A percentile compares a stretch with the other conserved stretches of the same genome.
Evolutionary conservation across 2,797 vertebrate genomes (phyloP).

Genomic region (Alfaro cultratus): DNA sequence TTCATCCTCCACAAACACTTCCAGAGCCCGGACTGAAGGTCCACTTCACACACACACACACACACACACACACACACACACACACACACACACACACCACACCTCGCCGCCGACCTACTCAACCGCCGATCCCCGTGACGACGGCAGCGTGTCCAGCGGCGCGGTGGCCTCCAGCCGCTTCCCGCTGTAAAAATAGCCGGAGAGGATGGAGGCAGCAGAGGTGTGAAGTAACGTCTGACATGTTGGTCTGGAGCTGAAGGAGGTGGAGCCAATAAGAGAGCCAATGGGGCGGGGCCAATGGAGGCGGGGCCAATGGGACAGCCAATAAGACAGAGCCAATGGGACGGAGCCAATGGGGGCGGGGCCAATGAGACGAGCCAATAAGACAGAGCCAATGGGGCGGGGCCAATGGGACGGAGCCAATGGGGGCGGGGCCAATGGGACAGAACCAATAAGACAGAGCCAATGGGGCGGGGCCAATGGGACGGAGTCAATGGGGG

Average conservation of each 20-base stretch:
- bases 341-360: no score
- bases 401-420: no score
- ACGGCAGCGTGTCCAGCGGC: constrained; percentile 71
- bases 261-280: neutral
- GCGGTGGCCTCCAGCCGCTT: constrained; percentile 73
- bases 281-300: no score
- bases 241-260: constrained; percentile 22
- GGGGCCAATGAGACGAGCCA: rapidly evolving
- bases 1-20: constrained; percentile 39
- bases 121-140: constrained; percentile 72
- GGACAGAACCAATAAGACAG: no score
- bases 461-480: no score
- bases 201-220: constrained; percentile 27
- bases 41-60: constrained; percentile 33
- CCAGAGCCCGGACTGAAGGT: constrained; percentile 29
- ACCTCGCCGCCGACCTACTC: constrained; percentile 71
- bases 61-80: constrained; percentile 8
- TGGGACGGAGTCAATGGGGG: neutral
- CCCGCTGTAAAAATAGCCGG: constrained; percentile 63
- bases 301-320: no score
- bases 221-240: constrained; percentile 61
- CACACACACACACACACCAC: constrained; percentile 27
- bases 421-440: no score
- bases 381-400: no score
- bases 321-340: no score